These are phyloP conservation scores for Nyctalus aviator DNA, from an alignment of 2,797 vertebrate genomes.

Conservation along the genomic window DNA sequence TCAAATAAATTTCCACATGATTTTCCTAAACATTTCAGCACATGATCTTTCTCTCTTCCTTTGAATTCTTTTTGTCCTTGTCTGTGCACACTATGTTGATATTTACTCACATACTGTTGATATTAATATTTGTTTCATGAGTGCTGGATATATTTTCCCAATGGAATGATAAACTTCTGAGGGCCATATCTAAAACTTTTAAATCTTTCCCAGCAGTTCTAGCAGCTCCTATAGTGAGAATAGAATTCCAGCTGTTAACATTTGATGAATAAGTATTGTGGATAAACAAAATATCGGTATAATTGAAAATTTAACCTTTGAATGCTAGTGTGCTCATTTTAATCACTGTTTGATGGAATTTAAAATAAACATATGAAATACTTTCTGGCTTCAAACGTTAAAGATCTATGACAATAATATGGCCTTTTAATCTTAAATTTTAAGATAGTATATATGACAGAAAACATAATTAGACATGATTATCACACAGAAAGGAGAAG, in stretches of 20 bases:
- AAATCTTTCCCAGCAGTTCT: constrained; percentile 31
- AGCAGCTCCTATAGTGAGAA: not conserved
- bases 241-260: constrained; percentile 12
- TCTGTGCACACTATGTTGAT: not conserved
- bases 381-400: not conserved
- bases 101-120: not conserved
- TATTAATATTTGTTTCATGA: not conserved
- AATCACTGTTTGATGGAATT: not conserved
- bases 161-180: not conserved
- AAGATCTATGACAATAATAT: not conserved
- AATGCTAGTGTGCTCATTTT: not conserved
- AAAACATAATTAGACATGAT: constrained; percentile 17
- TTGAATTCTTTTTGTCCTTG: constrained; percentile 15
- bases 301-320: constrained; percentile 24
- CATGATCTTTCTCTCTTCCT: not conserved
- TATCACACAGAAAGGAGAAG: not conserved
- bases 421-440: constrained; percentile 26
- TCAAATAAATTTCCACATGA: constrained; percentile 9
- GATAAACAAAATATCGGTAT: not conserved
- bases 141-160: not conserved
- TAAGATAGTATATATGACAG: constrained; percentile 7
- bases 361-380: not conserved
- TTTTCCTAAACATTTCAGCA: not conserved
- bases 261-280: constrained; percentile 19
- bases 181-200: not conserved